Conservation (phyloP, 2,888 invertebrate species). For the Noctua fimbriata region DNA sequence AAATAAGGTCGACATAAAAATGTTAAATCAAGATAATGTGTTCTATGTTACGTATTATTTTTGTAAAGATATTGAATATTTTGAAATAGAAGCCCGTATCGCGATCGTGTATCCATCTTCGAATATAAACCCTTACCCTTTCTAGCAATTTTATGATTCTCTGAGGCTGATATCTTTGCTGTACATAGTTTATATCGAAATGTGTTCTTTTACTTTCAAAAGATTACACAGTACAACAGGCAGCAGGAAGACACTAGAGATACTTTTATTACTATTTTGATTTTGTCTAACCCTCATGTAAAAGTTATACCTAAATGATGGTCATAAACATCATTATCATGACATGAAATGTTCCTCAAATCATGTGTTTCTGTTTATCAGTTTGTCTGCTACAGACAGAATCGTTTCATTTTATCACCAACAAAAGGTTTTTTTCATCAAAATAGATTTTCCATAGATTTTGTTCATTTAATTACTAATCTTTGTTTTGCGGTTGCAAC, state of each 20-base stretch:
- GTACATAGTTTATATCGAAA: constrained; percentile 16
- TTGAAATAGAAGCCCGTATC: constrained; percentile 29
- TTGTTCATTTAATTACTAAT: not conserved
- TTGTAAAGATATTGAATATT: constrained; percentile 54
- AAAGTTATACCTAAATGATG: not conserved
- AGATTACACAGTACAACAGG: not conserved
- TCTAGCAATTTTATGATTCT: constrained; percentile 33
- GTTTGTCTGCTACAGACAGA: not conserved
- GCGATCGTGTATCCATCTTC: constrained; percentile 41
- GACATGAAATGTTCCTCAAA: too few relatives aligned
- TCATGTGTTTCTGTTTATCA: too few relatives aligned
- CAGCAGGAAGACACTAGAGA: not conserved
- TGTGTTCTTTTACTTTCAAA: constrained; percentile 10
- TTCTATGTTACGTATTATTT: constrained; percentile 19
- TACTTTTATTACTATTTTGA: not conserved
- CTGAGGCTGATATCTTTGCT: constrained; percentile 22
- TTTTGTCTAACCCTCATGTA: not conserved
- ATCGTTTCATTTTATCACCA: not conserved
- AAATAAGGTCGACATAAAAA: constrained; percentile 10
- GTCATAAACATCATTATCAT: too few relatives aligned
- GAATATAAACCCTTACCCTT: constrained; percentile 46
- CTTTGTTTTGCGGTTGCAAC: not conserved
- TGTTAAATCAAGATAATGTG: constrained; percentile 27
- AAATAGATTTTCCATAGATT: not conserved
- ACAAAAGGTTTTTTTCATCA: not conserved